These are phyloP conservation scores for Chironomus striatipennis DNA, from an alignment of 1,140 invertebrate genomes.

Conservation along the genomic window DNA sequence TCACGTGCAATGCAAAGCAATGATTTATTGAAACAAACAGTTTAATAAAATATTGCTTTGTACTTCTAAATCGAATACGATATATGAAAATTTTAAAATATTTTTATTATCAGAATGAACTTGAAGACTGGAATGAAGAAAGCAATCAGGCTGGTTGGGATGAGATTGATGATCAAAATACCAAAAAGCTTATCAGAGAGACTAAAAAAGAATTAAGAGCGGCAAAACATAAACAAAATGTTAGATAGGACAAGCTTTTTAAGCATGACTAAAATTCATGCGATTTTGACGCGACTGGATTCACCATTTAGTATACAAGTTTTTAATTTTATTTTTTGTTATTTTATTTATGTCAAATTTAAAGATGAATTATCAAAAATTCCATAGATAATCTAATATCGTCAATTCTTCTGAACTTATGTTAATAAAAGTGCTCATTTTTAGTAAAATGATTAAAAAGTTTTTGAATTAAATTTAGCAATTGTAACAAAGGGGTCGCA, in stretches of 20 bases:
- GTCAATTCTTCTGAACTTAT: not conserved
- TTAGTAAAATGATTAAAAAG: no score
- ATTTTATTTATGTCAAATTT: not conserved
- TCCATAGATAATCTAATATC: not conserved
- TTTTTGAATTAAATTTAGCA: no score
- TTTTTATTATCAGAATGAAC: constrained; percentile 33
- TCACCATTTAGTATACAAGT: not conserved
- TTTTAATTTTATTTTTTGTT: not conserved
- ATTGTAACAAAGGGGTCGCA: no score
- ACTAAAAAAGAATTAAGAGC: constrained; percentile 37
- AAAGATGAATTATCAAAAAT: not conserved
- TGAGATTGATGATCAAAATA: constrained; percentile 38
- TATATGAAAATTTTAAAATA: no score
- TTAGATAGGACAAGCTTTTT: not conserved
- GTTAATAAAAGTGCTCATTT: no score
- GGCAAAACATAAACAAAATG: constrained; percentile 27
- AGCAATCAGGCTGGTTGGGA: constrained; percentile 36
- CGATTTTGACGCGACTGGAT: not conserved
- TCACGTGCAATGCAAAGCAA: not conserved
- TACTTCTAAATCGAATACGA: no score
- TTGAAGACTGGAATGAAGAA: constrained; percentile 39
- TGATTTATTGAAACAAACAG: no score
- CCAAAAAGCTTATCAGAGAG: constrained; percentile 37
- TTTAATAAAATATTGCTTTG: no score
- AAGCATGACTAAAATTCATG: not conserved